Evolutionary conservation across 2,797 vertebrate genomes (phyloP).

Genomic region (Sebastes steindachneri): DNA sequence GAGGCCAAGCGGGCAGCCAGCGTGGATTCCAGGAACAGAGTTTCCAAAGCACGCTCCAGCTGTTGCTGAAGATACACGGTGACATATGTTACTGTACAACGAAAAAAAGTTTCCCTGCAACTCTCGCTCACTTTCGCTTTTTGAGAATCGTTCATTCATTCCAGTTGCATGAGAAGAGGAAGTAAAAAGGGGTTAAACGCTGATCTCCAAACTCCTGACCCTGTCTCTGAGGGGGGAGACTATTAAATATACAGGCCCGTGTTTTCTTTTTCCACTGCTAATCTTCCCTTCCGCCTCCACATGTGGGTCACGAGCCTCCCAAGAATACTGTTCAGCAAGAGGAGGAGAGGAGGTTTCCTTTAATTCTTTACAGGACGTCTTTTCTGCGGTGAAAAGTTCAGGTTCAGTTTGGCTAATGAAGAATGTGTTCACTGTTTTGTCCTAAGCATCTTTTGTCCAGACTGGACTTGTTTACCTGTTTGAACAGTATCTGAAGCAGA

Average conservation of each 20-base stretch:
- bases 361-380: background rate
- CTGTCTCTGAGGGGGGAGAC: conserved; percentile 6
- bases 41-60: conserved; percentile 23
- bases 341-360: background rate
- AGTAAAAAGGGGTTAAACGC: conserved; percentile 22
- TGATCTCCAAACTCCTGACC: conserved; percentile 12
- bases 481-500: background rate
- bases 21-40: conserved; percentile 14
- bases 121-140: background rate
- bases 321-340: background rate
- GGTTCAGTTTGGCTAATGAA: background rate
- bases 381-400: background rate
- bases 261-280: conserved; percentile 38
- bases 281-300: background rate
- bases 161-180: background rate
- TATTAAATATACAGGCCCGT: background rate
- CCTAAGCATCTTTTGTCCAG: background rate
- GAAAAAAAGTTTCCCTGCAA: background rate
- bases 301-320: conserved; percentile 15
- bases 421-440: background rate
- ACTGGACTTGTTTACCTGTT: background rate
- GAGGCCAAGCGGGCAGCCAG: background rate
- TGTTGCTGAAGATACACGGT: background rate
- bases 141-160: background rate
- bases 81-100: background rate